Percentiles rank a stretch among this genome's conserved stretches.
Evolutionary conservation across 2,888 invertebrate species (phyloP).

Genomic region (Gari tellinella): DNA sequence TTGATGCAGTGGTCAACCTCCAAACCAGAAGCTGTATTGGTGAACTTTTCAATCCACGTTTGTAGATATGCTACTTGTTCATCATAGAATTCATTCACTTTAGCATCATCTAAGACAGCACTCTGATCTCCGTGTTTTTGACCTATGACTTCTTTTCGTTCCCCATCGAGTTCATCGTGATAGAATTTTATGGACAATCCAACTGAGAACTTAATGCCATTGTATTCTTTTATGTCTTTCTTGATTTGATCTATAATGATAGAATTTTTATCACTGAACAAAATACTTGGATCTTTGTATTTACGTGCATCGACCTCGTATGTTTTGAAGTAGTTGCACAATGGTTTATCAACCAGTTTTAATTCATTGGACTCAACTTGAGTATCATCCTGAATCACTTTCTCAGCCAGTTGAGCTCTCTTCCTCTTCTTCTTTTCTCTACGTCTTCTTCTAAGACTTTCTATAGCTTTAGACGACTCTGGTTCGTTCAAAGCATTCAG

Average conservation of each 20-base stretch:
- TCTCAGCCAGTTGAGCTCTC: constrained; percentile 4
- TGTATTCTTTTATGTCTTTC: background rate
- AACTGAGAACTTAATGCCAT: constrained; percentile 1
- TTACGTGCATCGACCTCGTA: background rate
- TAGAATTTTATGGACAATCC: no score
- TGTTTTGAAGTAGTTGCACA: no score
- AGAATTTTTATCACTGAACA: no score
- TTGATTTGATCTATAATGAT: constrained; percentile 1
- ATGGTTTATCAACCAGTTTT: no score
- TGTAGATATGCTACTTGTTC: constrained; percentile 7
- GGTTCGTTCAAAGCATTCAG: constrained; percentile 19
- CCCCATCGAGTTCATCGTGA: constrained; percentile 6
- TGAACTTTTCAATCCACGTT: no score
- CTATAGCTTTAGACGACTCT: constrained; percentile 4
- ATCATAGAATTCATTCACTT: constrained; percentile 9
- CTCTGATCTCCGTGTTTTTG: no score
- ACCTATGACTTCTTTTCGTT: constrained; percentile 11
- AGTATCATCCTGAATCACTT: constrained; percentile 1
- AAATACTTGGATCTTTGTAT: background rate
- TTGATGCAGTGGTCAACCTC: no score
- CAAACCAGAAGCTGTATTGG: no score
- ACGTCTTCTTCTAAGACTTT: no score
- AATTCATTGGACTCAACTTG: background rate
- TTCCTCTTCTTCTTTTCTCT: constrained; percentile 2
- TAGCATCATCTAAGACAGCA: constrained; percentile 11